phyloP scores from a whole-genome alignment of 2,888 invertebrate species.

The Sicus ferrugineus region DNA sequence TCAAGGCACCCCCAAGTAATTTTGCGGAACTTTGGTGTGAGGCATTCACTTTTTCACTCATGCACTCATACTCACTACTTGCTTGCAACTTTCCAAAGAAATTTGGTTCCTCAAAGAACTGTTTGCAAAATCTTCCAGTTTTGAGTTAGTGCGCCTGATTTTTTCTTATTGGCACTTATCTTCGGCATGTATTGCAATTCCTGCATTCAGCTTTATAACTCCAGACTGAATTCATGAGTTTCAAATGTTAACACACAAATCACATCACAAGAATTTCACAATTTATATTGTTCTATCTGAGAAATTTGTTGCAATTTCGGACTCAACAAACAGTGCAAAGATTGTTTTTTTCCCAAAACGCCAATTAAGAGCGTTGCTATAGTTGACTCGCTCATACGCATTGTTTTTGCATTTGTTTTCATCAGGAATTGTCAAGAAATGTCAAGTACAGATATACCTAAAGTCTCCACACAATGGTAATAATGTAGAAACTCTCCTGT shows the following conservation, averaged over 20 bases:
- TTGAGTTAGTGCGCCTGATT: slow-evolving; percentile 7
- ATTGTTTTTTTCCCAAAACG: slow-evolving; percentile 7
- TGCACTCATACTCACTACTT: slow-evolving; percentile 21
- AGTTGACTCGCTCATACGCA: neutral
- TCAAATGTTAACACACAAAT: neutral
- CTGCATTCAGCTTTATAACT: neutral
- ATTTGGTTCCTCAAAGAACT: neutral
- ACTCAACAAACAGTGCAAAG: slow-evolving; percentile 12
- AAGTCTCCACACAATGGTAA: neutral
- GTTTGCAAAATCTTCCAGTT: slow-evolving; percentile 18
- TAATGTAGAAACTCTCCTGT: neutral
- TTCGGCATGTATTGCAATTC: neutral
- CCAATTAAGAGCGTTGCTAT: neutral
- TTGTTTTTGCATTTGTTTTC: neutral
- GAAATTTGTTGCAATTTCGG: slow-evolving; percentile 16
- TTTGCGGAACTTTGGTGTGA: neutral
- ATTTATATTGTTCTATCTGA: neutral
- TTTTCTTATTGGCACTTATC: slow-evolving; percentile 22
- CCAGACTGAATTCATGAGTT: neutral
- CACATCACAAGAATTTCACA: neutral
- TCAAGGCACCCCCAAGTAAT: slow-evolving; percentile 10
- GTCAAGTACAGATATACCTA: neutral
- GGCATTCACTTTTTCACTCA: neutral
- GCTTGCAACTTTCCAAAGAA: slow-evolving; percentile 16
- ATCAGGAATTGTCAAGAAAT: slow-evolving; percentile 5